phyloP scores from a whole-genome alignment of 2,888 invertebrate genomes.

The Andrena bicolor region DNA sequence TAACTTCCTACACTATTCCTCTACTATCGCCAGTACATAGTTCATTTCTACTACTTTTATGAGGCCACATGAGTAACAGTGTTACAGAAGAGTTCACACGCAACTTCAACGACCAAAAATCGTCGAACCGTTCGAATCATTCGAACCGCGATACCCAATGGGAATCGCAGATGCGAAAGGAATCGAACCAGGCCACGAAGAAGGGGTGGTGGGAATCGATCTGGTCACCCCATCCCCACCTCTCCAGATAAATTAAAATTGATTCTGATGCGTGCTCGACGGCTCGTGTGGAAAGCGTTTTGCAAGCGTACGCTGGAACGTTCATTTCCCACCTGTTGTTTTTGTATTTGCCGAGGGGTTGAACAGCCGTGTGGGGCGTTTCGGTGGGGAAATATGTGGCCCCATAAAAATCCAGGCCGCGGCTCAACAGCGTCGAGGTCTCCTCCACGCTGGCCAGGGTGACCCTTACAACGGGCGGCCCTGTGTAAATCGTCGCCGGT shows the following conservation, averaged over 20 bases:
- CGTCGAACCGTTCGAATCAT: too few relatives aligned
- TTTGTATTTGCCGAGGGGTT: conserved; percentile 82
- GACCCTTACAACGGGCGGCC: conserved; percentile 84
- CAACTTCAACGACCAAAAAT: too few relatives aligned
- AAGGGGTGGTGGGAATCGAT: conserved; percentile 7
- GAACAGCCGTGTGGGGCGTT: conserved; percentile 88
- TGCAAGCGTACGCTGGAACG: conserved; percentile 57
- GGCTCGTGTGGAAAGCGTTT: conserved; percentile 31
- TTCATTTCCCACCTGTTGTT: conserved; percentile 81
- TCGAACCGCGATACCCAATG: too few relatives aligned
- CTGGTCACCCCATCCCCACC: neutral
- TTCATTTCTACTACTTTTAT: too few relatives aligned
- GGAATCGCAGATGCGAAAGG: neutral
- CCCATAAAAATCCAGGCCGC: conserved; percentile 94
- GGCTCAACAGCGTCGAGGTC: conserved; percentile 89
- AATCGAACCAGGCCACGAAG: neutral
- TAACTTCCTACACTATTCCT: too few relatives aligned
- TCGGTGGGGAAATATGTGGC: conserved; percentile 95
- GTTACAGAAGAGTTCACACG: too few relatives aligned
- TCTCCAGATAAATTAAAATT: conserved; percentile 58
- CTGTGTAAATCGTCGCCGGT: conserved; percentile 83
- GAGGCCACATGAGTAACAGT: too few relatives aligned
- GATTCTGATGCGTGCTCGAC: conserved; percentile 55
- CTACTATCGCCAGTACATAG: too few relatives aligned
- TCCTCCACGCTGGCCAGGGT: conserved; percentile 85